Evolutionary conservation across 1,140 invertebrate genomes (phyloP).

Genomic region (Tetragonula clypearis): DNA sequence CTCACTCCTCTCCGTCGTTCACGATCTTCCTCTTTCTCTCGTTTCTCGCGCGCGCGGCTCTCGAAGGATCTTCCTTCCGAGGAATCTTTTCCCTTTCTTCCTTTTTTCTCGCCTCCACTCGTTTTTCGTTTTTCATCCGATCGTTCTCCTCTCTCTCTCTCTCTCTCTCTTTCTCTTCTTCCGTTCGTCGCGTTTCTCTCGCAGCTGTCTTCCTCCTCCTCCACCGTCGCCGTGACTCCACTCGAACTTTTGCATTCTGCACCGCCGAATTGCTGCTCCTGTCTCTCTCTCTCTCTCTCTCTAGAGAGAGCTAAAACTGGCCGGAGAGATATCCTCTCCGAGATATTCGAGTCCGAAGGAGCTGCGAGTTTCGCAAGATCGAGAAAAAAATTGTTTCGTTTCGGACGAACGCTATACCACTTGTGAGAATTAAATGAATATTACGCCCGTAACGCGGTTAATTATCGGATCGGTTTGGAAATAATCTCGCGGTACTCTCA

Average conservation of each 20-base stretch:
- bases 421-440: no score
- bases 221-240: constrained; percentile 6
- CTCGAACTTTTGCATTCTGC: constrained; percentile 45
- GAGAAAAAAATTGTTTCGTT: no score
- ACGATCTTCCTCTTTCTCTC: background rate
- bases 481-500: no score
- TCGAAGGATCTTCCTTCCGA: constrained; percentile 1
- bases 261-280: constrained; percentile 45
- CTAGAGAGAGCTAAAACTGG: no score
- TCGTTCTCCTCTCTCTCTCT: constrained; percentile 5
- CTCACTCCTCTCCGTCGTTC: background rate
- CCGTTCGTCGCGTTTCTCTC: constrained; percentile 42
- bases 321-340: no score
- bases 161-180: constrained; percentile 21
- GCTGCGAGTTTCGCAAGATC: no score
- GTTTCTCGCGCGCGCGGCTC: background rate
- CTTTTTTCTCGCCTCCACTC: background rate
- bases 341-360: no score
- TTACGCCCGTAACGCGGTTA: no score
- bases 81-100: background rate
- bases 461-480: no score
- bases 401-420: no score
- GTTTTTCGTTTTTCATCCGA: constrained; percentile 4
- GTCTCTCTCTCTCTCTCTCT: no score
- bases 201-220: background rate